These are phyloP conservation scores for Anoplolepis gracilipes DNA, from an alignment of 1,140 invertebrate species.

Conservation along the genomic window DNA sequence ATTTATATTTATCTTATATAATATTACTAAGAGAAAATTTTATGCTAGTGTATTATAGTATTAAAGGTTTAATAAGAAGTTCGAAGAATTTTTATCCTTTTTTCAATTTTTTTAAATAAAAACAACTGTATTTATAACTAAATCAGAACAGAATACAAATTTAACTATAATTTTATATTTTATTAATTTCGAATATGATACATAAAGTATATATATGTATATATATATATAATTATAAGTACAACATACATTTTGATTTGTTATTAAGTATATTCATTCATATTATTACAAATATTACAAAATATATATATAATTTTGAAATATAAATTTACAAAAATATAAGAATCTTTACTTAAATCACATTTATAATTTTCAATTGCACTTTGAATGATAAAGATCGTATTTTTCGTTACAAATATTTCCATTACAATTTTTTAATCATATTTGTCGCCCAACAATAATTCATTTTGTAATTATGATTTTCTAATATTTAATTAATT, in stretches of 20 bases:
- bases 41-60: not conserved
- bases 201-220: constrained; percentile 19
- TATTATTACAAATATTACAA: constrained; percentile 19
- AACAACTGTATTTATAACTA: not conserved
- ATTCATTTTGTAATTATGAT: not conserved
- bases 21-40: not conserved
- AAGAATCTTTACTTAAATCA: constrained; percentile 27
- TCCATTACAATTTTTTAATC: not conserved
- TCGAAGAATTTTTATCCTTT: no score
- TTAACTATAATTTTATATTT: constrained; percentile 17
- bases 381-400: constrained; percentile 22
- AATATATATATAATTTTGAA: not conserved
- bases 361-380: constrained; percentile 49
- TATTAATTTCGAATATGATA: not conserved
- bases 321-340: constrained; percentile 35
- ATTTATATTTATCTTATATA: not conserved
- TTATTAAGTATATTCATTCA: not conserved
- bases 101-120: not conserved
- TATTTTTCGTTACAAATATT: not conserved
- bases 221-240: constrained; percentile 10
- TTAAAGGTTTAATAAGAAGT: no score
- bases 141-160: not conserved
- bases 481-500: constrained; percentile 27
- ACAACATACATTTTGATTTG: constrained; percentile 2
- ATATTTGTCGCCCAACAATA: not conserved